Percentiles rank a stretch among this genome's conserved stretches.
Evolutionary conservation across 1,140 invertebrate genomes (phyloP).

Genomic region (Drosophila pseudoobscura): DNA sequence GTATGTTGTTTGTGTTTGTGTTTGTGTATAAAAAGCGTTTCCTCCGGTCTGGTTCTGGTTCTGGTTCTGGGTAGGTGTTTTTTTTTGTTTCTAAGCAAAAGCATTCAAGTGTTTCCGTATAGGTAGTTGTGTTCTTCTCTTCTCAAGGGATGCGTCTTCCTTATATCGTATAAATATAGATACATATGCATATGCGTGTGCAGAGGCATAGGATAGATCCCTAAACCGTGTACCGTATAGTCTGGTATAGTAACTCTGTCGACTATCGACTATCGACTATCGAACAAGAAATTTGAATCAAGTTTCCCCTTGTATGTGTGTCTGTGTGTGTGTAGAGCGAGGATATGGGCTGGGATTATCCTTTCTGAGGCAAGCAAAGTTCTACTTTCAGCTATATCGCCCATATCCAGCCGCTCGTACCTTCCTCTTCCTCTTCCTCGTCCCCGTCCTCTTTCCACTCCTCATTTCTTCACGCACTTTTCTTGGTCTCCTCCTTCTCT

Average conservation of each 20-base stretch:
- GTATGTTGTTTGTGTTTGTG: constrained; percentile 19
- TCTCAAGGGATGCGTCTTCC: constrained; percentile 35
- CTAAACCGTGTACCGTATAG: not conserved
- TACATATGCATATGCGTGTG: constrained; percentile 27
- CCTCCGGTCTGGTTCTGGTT: constrained; percentile 7
- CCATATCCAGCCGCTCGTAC: not conserved
- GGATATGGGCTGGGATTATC: not conserved
- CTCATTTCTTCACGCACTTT: constrained; percentile 4
- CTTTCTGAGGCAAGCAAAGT: constrained; percentile 16
- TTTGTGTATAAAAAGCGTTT: constrained; percentile 49
- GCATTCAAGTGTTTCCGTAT: constrained; percentile 17
- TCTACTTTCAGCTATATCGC: constrained; percentile 43
- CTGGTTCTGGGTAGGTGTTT: constrained; percentile 4
- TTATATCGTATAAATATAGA: constrained; percentile 20
- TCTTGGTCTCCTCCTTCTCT: constrained; percentile 5
- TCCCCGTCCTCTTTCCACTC: not conserved
- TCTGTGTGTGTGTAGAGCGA: too few relatives aligned
- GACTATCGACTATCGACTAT: too few relatives aligned
- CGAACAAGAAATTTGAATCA: too few relatives aligned
- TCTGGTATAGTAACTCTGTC: not conserved
- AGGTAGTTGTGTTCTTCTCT: constrained; percentile 14
- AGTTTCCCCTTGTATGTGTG: too few relatives aligned
- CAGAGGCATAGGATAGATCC: not conserved
- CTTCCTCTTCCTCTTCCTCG: too few relatives aligned
- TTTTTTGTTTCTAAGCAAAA: constrained; percentile 29